Evolutionary conservation across 2,113 vertebrate species (phyloP).

Genomic region (Archocentrus centrarchus): DNA sequence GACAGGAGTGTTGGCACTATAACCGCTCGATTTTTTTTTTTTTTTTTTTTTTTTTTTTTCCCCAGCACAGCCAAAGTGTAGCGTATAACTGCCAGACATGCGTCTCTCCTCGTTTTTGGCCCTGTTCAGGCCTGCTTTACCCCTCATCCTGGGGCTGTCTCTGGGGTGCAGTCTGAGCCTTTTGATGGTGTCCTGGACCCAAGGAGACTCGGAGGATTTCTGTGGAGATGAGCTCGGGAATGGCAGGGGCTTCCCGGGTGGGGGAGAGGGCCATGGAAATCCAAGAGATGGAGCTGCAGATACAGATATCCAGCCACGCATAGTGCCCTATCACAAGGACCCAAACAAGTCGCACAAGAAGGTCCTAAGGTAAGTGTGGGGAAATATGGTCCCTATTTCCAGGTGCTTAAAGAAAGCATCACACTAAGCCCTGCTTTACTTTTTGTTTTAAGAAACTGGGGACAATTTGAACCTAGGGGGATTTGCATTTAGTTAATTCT

Average conservation of each 20-base stretch:
- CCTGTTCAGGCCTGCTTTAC: constrained; percentile 89
- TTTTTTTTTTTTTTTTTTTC: background rate
- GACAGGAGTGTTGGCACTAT: background rate
- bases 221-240: constrained; percentile 78
- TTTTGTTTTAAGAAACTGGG: background rate
- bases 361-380: constrained; percentile 88
- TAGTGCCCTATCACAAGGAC: constrained; percentile 92
- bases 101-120: constrained; percentile 85
- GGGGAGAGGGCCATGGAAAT: constrained; percentile 56
- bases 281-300: constrained; percentile 56
- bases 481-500: background rate
- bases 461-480: background rate
- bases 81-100: constrained; percentile 75
- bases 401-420: background rate
- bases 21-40: background rate
- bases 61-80: background rate
- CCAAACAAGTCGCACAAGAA: constrained; percentile 93
- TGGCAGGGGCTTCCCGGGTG: constrained; percentile 62
- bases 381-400: background rate
- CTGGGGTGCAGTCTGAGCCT: constrained; percentile 95
- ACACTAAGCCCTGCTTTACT: background rate
- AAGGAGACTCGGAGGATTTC: constrained; percentile 82
- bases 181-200: constrained; percentile 92
- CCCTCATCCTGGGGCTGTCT: constrained; percentile 93
- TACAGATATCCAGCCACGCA: constrained; percentile 85